These are phyloP conservation scores for Pinna nobilis DNA, from an alignment of 1,140 invertebrate genomes.

Conservation along the genomic window DNA sequence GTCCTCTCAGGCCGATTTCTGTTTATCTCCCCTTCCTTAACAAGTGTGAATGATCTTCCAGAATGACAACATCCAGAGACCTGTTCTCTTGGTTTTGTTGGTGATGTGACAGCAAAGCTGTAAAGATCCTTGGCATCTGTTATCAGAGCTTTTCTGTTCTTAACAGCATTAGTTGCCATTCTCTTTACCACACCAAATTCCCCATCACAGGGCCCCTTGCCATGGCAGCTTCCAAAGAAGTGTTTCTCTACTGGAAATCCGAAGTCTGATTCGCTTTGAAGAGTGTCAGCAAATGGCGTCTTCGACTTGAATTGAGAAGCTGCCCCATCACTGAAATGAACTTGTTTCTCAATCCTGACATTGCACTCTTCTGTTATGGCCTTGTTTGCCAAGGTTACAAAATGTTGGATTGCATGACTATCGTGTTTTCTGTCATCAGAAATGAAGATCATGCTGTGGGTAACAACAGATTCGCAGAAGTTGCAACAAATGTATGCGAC, in stretches of 20 bases:
- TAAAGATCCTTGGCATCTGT: conserved; percentile 34
- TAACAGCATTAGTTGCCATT: conserved; percentile 14
- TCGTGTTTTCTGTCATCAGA: conserved; percentile 31
- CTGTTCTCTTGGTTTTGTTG: neutral
- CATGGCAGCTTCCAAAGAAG: conserved; percentile 49
- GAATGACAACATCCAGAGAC: conserved; percentile 2
- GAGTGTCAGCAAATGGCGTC: conserved; percentile 32
- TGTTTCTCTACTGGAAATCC: conserved; percentile 39
- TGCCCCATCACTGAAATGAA: conserved; percentile 48
- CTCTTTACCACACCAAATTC: conserved; percentile 48
- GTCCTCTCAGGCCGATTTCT: conserved; percentile 16
- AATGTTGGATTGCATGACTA: conserved; percentile 33
- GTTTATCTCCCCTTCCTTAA: conserved; percentile 6
- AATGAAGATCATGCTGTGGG: conserved; percentile 26
- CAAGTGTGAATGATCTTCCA: conserved; percentile 23
- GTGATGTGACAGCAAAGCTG: conserved; percentile 19
- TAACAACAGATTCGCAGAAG: conserved; percentile 14
- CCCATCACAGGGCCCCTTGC: conserved; percentile 49
- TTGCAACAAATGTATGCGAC: too few relatives aligned
- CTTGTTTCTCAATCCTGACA: conserved; percentile 18
- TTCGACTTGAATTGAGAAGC: conserved; percentile 44
- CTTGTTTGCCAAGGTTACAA: conserved; percentile 16
- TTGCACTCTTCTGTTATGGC: neutral
- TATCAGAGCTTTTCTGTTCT: conserved; percentile 13
- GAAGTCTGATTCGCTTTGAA: conserved; percentile 13